Base-by-base conservation (phyloP, 2,888 invertebrate species). In the Megastigmus dorsalis region DNA sequence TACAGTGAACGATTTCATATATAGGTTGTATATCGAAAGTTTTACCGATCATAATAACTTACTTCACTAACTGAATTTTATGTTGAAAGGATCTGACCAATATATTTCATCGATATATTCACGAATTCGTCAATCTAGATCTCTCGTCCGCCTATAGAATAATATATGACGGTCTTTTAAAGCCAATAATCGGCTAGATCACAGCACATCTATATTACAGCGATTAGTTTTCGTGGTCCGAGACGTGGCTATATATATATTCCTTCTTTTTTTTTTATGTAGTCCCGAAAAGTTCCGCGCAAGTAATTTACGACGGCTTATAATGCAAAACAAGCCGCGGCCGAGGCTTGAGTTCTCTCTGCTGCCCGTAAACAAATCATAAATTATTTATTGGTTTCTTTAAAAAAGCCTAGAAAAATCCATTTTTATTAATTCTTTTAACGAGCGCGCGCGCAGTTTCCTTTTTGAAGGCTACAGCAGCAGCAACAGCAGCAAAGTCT, bases 331-430 rank as follows among this genome's bases (percentile, higher is more conserved):
- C n/a, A n/a, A n/a, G n/a, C n/a, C n/a, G n/a, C n/a, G n/a, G n/a
- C n/a, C n/a, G n/a, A n/a, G n/a, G n/a, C n/a, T n/a, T n/a, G n/a
- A n/a, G n/a, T n/a, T n/a, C n/a, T n/a, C n/a, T n/a, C n/a, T n/a
- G n/a, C n/a, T n/a, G 38, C 45, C 68, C 71, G 57, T 75, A 75
- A 75, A 72, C 75, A 75, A 76, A 76, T 59, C 69, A 76, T 73
- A 73, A 76, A 76, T 75, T 75, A 75, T 75, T 76, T 73, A 73
- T 76, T 69, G 65, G 69, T 68, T 57, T 63, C 45, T 66, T 60
- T 67, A 71, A 68, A 72, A 65, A 50, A 30, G 55, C 41, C 60
- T 66, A 66, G 72, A 59, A 73, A n/a, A 73, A 73, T 59, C 23
- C 13, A 13, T 33, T 45, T 67, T 63, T 68, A 57, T 66, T 60